Percentiles rank a stretch among this genome's conserved stretches.
Evolutionary conservation across 1,140 invertebrate genomes (phyloP).

Genomic region (Penaeus japonicus): DNA sequence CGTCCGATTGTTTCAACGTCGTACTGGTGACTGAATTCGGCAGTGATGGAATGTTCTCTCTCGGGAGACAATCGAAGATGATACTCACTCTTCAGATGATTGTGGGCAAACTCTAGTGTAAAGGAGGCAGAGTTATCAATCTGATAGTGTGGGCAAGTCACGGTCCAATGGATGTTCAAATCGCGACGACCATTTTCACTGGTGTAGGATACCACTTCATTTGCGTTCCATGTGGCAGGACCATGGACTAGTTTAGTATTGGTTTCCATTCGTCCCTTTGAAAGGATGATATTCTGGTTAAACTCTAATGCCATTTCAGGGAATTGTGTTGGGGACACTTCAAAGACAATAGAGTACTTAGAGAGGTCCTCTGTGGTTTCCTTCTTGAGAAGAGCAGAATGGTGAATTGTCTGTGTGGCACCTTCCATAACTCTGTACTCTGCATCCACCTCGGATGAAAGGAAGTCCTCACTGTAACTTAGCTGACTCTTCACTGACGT

Average conservation of each 20-base stretch:
- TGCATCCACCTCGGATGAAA: not conserved
- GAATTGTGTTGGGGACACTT: not conserved
- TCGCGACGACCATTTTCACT: not conserved
- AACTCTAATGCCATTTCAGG: not conserved
- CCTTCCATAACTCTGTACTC: not conserved
- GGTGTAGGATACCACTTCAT: not conserved
- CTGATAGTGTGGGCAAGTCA: not conserved
- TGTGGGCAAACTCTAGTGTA: not conserved
- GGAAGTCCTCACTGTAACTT: not conserved
- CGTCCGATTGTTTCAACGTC: not conserved
- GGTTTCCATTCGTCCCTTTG: not conserved
- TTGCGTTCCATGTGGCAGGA: not conserved
- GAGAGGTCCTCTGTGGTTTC: not conserved
- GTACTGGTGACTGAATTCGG: not conserved
- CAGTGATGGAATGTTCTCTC: not conserved
- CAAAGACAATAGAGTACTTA: slow-evolving; percentile 1
- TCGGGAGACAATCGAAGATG: not conserved
- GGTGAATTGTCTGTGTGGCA: not conserved
- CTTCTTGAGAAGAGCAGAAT: not conserved
- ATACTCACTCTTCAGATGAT: not conserved
- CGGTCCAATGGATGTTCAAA: not conserved
- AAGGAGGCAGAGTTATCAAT: not conserved
- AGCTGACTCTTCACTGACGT: not conserved
- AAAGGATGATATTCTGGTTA: not conserved
- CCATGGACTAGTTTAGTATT: not conserved